Evolutionary conservation across 2,797 vertebrate genomes (phyloP), one percentile per base, ranked within the genome.

Genomic region (Neostethus bicornis): DNA sequence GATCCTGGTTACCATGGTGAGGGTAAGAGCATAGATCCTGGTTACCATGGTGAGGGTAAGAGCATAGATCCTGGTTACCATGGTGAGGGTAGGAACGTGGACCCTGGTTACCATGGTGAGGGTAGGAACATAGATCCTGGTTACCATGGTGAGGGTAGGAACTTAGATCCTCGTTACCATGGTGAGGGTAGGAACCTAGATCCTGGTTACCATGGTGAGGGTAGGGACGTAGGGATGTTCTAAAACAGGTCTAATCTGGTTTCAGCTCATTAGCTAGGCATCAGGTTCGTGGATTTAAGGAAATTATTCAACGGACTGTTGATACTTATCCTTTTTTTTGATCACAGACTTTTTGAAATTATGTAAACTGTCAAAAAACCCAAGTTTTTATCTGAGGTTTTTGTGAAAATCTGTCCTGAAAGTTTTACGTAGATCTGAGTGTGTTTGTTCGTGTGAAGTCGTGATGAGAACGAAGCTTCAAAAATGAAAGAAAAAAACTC

Each of bases 361-460:
- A 2, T 13, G 12, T 1, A 9, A 8, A 9, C 11, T n/a, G 4
- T n/a, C 28, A 5, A 14, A 26, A 21, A 37, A 19, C 12, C 21
- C 4, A 0, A 55, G 13, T 29, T 37, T 5, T 35, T 31, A 12
- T 31, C 20, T 11, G 11, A 13, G 48, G 26, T 25, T 50, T 45
- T 46, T 24, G 32, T 8, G 23, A 29, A 34, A 56, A 44, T 46
- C 25, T 7, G 16, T 9, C 9, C 26, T 14, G 13, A 21, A 13
- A 45, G 8, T 56, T 54, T 23, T 57, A 44, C 43, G 85, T 75
- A 85, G 61, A 66, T 81, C 70, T 86, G 84, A 77, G 80, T 72
- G 84, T 84, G 75, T 82, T 85, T 87, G 70, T 12, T 31, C 31
- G 31, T 31, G 2, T 2, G 4, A 26, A 26, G 5, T 1, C 26